Base-by-base conservation (phyloP, 2,113 vertebrate species). In the Axis porcinus region DNA sequence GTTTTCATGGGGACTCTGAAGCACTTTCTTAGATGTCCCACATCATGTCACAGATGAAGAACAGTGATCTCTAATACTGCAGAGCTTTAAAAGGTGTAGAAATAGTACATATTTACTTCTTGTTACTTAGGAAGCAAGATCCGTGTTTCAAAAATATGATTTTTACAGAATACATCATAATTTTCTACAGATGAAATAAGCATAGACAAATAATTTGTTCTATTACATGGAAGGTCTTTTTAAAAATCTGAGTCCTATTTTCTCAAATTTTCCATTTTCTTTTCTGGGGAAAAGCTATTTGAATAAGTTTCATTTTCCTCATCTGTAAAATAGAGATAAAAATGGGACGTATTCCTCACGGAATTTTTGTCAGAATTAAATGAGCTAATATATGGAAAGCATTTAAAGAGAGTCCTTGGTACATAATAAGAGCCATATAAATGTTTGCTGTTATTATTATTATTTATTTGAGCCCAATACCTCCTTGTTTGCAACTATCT, bases 251-350 rank as follows among this genome's bases (percentile, higher is more conserved):
- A 91, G 74, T 74, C 67, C 89, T 87, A 62, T 92, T 93, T 90
- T 62, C 93, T 96, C 90, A 94, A 19, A 62, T 50, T 74, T 89
- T 88, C 89, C 62, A 47, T 76, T 84, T 94, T 92, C 78, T 84
- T 11, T 62, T 81, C 47, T 47, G 17, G 30, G 36, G 36, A 95
- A 81, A 95, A 88, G 55, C 70, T 91, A 86, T 91, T 67, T 91
- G 58, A 87, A 84, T 27, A 96, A 97, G 52, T 93, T 91, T 81
- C 40, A 54, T 67, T 93, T 94, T 90, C 78, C 30, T 93, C 83
- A 74, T 91, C 78, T 97, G n/a, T 87, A 94, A 86, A 86, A 84
- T 74, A 79, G 89, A 95, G 91, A 79, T 95, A 94, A 67, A 96
- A 79, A 85, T 30, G 14, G 45, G 60, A 81, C 15, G 25, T 33